These are phyloP conservation scores for Adelosebastes latens DNA, from an alignment of 2,797 vertebrate genomes.

Conservation along the genomic window DNA sequence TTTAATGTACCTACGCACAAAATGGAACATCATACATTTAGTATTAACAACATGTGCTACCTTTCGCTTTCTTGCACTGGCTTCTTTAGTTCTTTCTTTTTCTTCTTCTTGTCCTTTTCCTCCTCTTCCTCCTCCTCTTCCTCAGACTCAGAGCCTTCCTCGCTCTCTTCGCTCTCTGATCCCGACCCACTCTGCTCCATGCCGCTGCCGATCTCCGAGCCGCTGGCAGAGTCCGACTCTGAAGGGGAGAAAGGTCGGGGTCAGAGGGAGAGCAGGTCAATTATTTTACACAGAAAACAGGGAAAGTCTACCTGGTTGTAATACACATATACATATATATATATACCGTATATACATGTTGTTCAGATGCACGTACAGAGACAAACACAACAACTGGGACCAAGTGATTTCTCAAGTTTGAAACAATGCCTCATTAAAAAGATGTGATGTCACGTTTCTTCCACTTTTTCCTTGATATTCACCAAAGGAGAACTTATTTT, in stretches of 20 bases:
- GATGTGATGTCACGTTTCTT: no score
- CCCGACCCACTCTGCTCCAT: constrained; percentile 85
- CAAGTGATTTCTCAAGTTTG: not conserved
- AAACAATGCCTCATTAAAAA: no score
- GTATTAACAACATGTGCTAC: constrained; percentile 22
- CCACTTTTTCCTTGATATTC: not conserved
- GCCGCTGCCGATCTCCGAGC: constrained; percentile 82
- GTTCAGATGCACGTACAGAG: not conserved
- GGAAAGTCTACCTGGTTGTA: not conserved
- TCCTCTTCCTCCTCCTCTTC: constrained; percentile 83
- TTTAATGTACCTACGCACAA: not conserved
- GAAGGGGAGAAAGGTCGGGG: not conserved
- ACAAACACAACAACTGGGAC: not conserved
- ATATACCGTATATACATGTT: no score
- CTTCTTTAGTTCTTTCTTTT: constrained; percentile 75
- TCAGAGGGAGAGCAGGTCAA: not conserved
- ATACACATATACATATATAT: no score
- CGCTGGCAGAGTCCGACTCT: constrained; percentile 90
- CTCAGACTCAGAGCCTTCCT: constrained; percentile 86
- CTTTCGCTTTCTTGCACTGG: constrained; percentile 74
- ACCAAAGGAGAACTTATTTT: not conserved
- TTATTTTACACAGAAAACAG: not conserved
- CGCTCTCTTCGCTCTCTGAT: constrained; percentile 87
- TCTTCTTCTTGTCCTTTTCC: constrained; percentile 78
- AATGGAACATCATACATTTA: not conserved